These are phyloP conservation scores for human (Homo sapiens) DNA, from an alignment of 2,113 vertebrate genomes.

Conservation along the genomic window DNA sequence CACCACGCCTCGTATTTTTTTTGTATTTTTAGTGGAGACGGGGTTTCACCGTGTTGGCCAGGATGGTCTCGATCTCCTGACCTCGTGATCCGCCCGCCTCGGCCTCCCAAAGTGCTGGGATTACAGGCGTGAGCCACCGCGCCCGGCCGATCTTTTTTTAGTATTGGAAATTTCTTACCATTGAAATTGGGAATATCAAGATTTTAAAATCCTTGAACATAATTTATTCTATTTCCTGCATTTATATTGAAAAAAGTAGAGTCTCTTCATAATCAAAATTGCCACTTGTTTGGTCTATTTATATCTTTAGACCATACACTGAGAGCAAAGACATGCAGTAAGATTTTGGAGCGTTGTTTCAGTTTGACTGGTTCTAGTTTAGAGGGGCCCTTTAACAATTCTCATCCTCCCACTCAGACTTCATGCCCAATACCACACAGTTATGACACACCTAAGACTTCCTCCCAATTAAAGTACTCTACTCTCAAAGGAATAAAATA, in stretches of 20 bases:
- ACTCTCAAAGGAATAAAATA: neutral
- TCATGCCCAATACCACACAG: neutral
- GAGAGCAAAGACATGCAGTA: neutral
- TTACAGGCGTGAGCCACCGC: no score
- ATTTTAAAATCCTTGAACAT: neutral
- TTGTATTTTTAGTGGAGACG: no score
- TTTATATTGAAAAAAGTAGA: neutral
- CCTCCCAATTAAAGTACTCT: neutral
- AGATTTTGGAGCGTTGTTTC: neutral
- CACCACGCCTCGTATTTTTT: fast-evolving
- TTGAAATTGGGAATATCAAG: neutral
- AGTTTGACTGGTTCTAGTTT: neutral
- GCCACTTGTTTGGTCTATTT: neutral
- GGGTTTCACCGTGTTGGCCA: no score
- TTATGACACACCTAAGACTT: neutral
- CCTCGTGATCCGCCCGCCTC: no score
- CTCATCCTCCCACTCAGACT: neutral
- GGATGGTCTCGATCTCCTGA: no score
- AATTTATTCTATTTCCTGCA: neutral
- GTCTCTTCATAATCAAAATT: neutral
- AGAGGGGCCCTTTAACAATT: neutral
- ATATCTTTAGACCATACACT: neutral
- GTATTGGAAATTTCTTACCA: neutral
- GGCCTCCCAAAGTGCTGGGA: no score
- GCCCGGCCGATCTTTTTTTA: neutral